Conservation (phyloP, 2,797 vertebrate species). For the Betta splendens region DNA sequence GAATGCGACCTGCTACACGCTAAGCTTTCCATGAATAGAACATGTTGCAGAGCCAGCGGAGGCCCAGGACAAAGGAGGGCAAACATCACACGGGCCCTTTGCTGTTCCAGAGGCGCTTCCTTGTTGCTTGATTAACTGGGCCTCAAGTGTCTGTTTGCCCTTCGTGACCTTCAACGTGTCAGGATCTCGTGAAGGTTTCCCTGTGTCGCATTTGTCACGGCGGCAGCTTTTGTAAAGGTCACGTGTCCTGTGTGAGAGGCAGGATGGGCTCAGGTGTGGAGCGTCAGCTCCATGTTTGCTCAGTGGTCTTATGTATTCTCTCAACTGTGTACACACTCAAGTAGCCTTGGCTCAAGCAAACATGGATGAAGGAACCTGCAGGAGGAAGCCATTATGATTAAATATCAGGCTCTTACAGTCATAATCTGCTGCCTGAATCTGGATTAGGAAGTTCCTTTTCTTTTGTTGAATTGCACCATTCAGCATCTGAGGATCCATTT, state of each 20-base stretch:
- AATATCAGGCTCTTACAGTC: slow-evolving; percentile 15
- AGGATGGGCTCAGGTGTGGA: slow-evolving; percentile 41
- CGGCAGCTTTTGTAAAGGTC: slow-evolving; percentile 43
- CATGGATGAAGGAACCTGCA: slow-evolving; percentile 19
- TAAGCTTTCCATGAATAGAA: slow-evolving; percentile 59
- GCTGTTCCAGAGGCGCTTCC: slow-evolving; percentile 43
- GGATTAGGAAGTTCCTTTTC: slow-evolving; percentile 26
- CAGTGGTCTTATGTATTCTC: slow-evolving; percentile 41
- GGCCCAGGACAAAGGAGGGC: slow-evolving; percentile 52
- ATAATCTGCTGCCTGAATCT: slow-evolving; percentile 29
- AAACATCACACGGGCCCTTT: slow-evolving; percentile 56
- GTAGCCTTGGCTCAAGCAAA: slow-evolving; percentile 36
- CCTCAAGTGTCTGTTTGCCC: slow-evolving; percentile 59
- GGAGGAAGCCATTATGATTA: slow-evolving; percentile 11
- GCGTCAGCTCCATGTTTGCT: slow-evolving; percentile 44
- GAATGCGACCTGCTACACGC: slow-evolving; percentile 46
- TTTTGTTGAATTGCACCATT: slow-evolving; percentile 10
- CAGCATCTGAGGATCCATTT: slow-evolving; percentile 27
- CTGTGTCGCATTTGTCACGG: slow-evolving; percentile 49
- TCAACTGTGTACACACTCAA: slow-evolving; percentile 24
- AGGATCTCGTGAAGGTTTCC: slow-evolving; percentile 32
- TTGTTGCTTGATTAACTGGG: slow-evolving; percentile 59
- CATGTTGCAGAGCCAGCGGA: slow-evolving; percentile 30
- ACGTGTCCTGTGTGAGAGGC: slow-evolving; percentile 13
- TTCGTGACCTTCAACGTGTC: slow-evolving; percentile 38